phyloP scores from a whole-genome alignment of 1,140 invertebrate species.

The Rhopalosiphum padi region DNA sequence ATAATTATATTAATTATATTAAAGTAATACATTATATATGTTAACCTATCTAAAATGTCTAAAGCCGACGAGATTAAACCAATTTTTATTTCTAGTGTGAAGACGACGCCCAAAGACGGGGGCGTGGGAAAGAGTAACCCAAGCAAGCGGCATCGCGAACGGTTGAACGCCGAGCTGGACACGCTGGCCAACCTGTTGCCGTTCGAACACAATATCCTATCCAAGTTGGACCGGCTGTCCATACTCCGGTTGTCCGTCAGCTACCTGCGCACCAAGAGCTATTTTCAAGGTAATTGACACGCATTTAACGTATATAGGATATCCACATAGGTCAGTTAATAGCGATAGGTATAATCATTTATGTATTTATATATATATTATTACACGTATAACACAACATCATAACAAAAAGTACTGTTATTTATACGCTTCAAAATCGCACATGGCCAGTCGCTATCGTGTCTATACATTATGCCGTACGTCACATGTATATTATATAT shows the following conservation, averaged over 20 bases:
- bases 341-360: not conserved
- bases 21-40: not conserved
- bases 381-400: not conserved
- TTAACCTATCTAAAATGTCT: not conserved
- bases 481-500: not conserved
- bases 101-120: conserved; percentile 93
- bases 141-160: conserved; percentile 95
- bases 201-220: conserved; percentile 97
- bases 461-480: not conserved
- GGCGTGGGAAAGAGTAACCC: conserved; percentile 98
- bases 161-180: conserved; percentile 97
- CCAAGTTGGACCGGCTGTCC: conserved; percentile 96
- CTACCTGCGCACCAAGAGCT: conserved; percentile 97
- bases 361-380: not conserved
- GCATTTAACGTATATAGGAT: not conserved
- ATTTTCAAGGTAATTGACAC: conserved; percentile 89
- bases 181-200: conserved; percentile 96
- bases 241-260: conserved; percentile 96
- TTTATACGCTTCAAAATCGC: not conserved
- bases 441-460: not conserved
- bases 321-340: not conserved
- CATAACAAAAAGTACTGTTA: not conserved
- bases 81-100: conserved; percentile 74
- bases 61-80: not conserved
- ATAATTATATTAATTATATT: not conserved